These are phyloP conservation scores for Halisarca cf. caerulea DNA, from an alignment of 37 sponge, comb jelly and placozoan species.

Conservation along the genomic window DNA sequence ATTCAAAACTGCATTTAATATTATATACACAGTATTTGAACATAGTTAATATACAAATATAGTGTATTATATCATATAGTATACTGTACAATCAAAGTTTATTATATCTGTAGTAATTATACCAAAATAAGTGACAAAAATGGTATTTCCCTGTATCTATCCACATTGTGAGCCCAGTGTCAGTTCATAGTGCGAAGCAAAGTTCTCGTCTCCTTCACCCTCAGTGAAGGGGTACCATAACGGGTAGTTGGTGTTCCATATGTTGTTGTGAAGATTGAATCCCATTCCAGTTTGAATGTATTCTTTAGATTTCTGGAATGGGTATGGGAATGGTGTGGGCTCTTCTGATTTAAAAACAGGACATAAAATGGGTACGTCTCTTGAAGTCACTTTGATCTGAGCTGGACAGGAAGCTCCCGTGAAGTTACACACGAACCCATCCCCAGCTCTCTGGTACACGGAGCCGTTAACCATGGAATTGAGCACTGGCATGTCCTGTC, in stretches of 20 bases:
- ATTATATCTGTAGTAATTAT: no score
- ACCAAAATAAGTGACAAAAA: no score
- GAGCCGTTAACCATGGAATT: constrained; percentile 57
- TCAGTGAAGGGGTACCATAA: constrained; percentile 61
- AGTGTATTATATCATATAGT: no score
- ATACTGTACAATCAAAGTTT: no score
- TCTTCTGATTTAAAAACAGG: constrained; percentile 27
- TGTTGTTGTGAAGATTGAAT: constrained; percentile 76
- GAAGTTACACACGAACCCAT: constrained; percentile 22
- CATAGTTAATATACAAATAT: no score
- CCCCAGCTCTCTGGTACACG: constrained; percentile 41
- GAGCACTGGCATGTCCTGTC: constrained; percentile 1
- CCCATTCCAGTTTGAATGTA: constrained; percentile 44
- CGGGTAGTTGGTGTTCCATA: constrained; percentile 81
- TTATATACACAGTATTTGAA: no score
- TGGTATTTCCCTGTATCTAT: neutral
- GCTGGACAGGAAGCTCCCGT: neutral
- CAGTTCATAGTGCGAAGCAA: constrained; percentile 36
- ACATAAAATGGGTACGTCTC: constrained; percentile 63
- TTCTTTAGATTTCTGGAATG: constrained; percentile 10
- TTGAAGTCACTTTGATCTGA: constrained; percentile 17
- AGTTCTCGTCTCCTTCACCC: constrained; percentile 55
- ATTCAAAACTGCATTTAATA: no score
- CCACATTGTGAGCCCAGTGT: neutral
- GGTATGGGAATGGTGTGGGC: constrained; percentile 46